Percentiles rank a stretch among this genome's conserved stretches.
Evolutionary conservation across 2,113 vertebrate genomes (phyloP).

Genomic region (Crotophaga sulcirostris): DNA sequence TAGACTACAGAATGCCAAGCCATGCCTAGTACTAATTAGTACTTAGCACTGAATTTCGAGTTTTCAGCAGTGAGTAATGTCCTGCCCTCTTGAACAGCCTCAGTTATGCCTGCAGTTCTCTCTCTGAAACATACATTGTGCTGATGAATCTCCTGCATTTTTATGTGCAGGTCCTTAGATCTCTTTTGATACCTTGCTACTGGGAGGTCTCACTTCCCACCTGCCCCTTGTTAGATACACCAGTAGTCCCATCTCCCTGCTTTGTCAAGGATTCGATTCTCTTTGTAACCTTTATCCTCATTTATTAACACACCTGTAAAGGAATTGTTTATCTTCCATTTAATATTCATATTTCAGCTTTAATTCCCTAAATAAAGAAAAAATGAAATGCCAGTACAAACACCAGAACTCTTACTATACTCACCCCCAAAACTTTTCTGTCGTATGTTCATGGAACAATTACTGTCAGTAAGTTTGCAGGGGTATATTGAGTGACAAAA

Average conservation of each 20-base stretch:
- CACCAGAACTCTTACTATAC: background rate
- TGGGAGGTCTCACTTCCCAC: background rate
- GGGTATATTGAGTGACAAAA: background rate
- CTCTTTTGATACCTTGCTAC: background rate
- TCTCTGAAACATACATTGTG: slow-evolving; percentile 32
- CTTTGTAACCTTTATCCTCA: background rate
- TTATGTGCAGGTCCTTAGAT: slow-evolving; percentile 4
- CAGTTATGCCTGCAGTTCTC: slow-evolving; percentile 27
- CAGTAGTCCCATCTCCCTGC: background rate
- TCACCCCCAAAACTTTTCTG: background rate
- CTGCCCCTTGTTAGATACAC: background rate
- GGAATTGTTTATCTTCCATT: background rate
- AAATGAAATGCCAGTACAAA: background rate
- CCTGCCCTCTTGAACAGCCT: slow-evolving; percentile 50
- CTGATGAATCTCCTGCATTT: slow-evolving; percentile 56
- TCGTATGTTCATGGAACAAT: background rate
- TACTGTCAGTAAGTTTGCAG: background rate
- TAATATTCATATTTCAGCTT: background rate
- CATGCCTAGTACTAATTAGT: slow-evolving; percentile 54
- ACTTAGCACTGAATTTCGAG: slow-evolving; percentile 43
- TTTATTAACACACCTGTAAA: background rate
- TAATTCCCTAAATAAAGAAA: background rate
- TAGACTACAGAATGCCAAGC: slow-evolving; percentile 49
- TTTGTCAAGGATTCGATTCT: background rate
- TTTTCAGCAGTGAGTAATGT: background rate